Base-by-base conservation (phyloP, 2,113 vertebrate genomes). In the Pseudorectes ferrugineus region DNA sequence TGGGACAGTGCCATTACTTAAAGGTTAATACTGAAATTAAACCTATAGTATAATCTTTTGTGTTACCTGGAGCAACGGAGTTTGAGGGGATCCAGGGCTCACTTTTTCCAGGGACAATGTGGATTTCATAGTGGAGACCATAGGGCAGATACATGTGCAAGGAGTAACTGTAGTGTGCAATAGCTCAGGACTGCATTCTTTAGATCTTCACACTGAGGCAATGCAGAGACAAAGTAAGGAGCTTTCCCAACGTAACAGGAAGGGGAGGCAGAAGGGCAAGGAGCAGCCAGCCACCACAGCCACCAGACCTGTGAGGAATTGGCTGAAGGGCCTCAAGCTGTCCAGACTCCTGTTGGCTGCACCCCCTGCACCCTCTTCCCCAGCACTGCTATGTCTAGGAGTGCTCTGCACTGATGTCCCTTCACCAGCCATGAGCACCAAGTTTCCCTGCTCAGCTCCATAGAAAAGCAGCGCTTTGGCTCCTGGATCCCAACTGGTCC, bases 361-460 rank as follows among this genome's bases (percentile, higher is more conserved):
- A 12, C 3, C 14, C 29, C 24, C 10, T 28, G 23, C n/a, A 54
- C 23, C 48, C 38, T 40, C 40, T 29, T 72, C 36, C 25, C 55
- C 55, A 54, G 31, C 70, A 48, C 38, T 58, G 58, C 52, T 48
- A 5, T 28, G 33, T 40, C 38, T 31, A 36, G 17, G 14, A 54
- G 57, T 4, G 22, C 51, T 48, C 38, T 84, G 63, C 15, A 36
- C 35, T 12, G 0, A 26, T 28, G 24, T 40, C 42, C 58, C 49
- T 62, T n/a, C 22, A 61, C 13, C 1, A 1, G 29, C 20, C 25
- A 52, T 1, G 0, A 48, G 46, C 49, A 71, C 8, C 2, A 8
- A 8, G 45, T 35, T 65, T 57, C 36, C 33, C 65, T 28, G 40
- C 49, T 70, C 55, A 51, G 14, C 14, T 85, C 77, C 65, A 33